Conservation (phyloP, 2,888 invertebrate genomes). For the Heliconius hortense region DNA sequence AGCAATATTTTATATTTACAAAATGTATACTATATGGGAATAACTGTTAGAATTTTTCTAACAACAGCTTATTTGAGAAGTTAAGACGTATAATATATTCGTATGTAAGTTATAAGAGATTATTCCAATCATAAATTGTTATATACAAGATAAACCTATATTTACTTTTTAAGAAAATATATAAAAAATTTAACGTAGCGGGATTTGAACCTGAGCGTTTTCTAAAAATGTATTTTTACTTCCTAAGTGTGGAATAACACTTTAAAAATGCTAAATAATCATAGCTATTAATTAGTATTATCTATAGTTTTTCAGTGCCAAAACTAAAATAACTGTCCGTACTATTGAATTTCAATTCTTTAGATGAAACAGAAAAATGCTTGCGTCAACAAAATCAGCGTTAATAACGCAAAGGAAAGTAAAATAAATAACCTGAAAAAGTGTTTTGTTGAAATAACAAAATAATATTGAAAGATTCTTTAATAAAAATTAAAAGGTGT, state of each 20-base stretch:
- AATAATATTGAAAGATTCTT: slow-evolving; percentile 6
- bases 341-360: no score
- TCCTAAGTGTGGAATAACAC: no score
- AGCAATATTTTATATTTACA: no score
- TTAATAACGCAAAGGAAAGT: not conserved
- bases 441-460: not conserved
- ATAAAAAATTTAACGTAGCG: not conserved
- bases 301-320: no score
- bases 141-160: not conserved
- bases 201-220: not conserved
- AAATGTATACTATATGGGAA: no score
- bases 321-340: no score
- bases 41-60: no score
- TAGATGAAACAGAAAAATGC: not conserved
- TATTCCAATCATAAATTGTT: not conserved
- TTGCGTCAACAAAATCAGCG: not conserved
- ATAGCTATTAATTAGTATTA: no score
- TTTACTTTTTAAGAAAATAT: not conserved
- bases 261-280: no score
- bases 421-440: not conserved
- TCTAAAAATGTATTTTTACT: no score
- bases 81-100: no score
- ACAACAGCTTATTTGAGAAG: no score
- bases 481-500: slow-evolving; percentile 14
- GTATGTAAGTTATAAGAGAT: not conserved